These are phyloP conservation scores for Turritopsis rubra DNA, from an alignment of 30 jellyfish, hydroid and myxozoan genomes.

Conservation along the genomic window DNA sequence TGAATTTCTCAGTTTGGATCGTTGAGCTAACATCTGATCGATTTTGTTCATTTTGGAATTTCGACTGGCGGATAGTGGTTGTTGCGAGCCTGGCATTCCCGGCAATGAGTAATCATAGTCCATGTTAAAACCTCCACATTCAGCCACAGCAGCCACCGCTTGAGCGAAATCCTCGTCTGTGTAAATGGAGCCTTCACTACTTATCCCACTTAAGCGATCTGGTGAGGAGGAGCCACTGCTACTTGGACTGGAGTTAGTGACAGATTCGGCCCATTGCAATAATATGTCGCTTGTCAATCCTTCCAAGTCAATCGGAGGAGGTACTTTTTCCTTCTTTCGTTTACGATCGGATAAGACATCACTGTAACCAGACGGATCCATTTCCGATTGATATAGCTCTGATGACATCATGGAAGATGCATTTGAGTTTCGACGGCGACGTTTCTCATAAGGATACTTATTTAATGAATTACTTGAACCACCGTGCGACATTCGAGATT, in stretches of 20 bases:
- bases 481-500: constrained; percentile 97
- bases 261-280: constrained; percentile 99
- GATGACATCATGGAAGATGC: constrained; percentile 99
- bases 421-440: constrained; percentile 93
- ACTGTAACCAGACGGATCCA: constrained; percentile 97
- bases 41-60: constrained; percentile 81
- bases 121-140: constrained; percentile 95
- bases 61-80: constrained; percentile 49
- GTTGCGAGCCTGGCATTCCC: constrained; percentile 61
- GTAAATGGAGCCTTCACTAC: constrained; percentile 94
- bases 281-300: constrained; percentile 96
- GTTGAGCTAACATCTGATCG: constrained; percentile 87
- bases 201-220: constrained; percentile 80
- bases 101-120: constrained; percentile 86
- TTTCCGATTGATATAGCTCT: constrained; percentile 93
- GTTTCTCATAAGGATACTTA: constrained; percentile 65
- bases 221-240: constrained; percentile 99
- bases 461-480: constrained; percentile 74
- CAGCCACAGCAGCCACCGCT: constrained; percentile 99
- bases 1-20: constrained; percentile 48
- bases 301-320: constrained; percentile 93
- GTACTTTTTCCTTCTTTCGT: constrained; percentile 61
- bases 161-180: constrained; percentile 98
- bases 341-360: constrained; percentile 87
- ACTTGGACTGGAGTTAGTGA: constrained; percentile 97